Evolutionary conservation across 2,797 vertebrate species (phyloP).

Genomic region (Diplodus puntazzo): DNA sequence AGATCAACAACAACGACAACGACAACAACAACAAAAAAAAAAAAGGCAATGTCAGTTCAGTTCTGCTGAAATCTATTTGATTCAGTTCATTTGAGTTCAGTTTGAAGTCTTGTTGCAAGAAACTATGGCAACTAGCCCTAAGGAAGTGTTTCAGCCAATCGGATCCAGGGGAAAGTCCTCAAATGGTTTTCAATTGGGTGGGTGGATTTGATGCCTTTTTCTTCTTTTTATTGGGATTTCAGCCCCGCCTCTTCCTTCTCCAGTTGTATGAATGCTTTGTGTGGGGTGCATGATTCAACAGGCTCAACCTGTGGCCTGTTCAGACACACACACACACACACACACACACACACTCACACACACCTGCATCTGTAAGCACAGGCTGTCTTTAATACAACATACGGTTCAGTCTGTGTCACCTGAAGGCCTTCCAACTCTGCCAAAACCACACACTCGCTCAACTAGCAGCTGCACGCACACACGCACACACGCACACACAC

Average conservation of each 20-base stretch:
- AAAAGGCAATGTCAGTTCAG: constrained; percentile 76
- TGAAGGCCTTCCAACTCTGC: constrained; percentile 53
- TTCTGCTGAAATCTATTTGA: constrained; percentile 63
- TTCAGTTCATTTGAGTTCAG: constrained; percentile 72
- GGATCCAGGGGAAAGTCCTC: constrained; percentile 68
- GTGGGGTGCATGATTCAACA: constrained; percentile 73
- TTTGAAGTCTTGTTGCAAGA: constrained; percentile 71
- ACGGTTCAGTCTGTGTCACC: constrained; percentile 67
- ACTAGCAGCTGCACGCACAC: constrained; percentile 37
- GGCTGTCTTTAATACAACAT: constrained; percentile 60
- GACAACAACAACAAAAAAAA: constrained; percentile 38
- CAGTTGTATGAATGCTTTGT: constrained; percentile 76
- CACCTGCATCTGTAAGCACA: constrained; percentile 61
- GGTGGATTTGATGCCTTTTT: constrained; percentile 52
- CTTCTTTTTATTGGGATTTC: constrained; percentile 54
- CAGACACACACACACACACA: constrained; percentile 51
- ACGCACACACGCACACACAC: constrained; percentile 16
- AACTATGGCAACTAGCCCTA: constrained; percentile 79
- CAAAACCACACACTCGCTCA: constrained; percentile 32
- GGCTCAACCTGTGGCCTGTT: constrained; percentile 68
- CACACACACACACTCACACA: constrained; percentile 34
- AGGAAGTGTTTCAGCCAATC: constrained; percentile 78
- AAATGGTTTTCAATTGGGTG: constrained; percentile 62
- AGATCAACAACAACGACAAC: constrained; percentile 48
- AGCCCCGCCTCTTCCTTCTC: constrained; percentile 33